phyloP scores from a whole-genome alignment of 2,797 vertebrate species.

The Chloroceryle amazona region DNA sequence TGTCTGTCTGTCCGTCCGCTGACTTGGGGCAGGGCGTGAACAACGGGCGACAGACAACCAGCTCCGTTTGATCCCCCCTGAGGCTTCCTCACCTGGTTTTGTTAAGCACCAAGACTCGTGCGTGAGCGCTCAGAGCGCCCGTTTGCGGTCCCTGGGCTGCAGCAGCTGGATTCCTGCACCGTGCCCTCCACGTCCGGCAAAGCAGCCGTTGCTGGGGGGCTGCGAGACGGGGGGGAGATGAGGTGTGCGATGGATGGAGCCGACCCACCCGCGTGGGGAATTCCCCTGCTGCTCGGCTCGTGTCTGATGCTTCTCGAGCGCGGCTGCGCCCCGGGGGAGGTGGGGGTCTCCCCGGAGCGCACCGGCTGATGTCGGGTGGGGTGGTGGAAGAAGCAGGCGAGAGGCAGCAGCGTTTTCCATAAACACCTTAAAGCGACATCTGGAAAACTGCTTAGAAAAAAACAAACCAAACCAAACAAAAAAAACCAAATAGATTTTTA shows the following conservation, averaged over 20 bases:
- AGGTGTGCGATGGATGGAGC: neutral
- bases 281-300: neutral
- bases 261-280: neutral
- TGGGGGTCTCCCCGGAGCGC: neutral
- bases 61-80: too few relatives aligned
- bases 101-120: rapidly evolving
- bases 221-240: neutral
- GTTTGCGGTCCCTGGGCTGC: neutral
- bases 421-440: neutral
- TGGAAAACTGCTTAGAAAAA: neutral
- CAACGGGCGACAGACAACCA: rapidly evolving
- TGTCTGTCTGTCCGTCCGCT: too few relatives aligned
- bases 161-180: rapidly evolving
- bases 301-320: neutral
- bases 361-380: neutral
- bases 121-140: rapidly evolving
- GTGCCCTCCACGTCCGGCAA: neutral
- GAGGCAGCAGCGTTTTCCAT: neutral
- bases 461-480: neutral
- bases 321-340: neutral
- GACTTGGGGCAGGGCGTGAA: rapidly evolving
- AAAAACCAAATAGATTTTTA: neutral
- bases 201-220: neutral
- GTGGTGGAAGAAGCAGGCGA: neutral
- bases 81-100: rapidly evolving